Evolutionary conservation across 2,113 vertebrate species (phyloP), one percentile per base, ranked within the genome.

Genomic region (Alethe castanea): DNA sequence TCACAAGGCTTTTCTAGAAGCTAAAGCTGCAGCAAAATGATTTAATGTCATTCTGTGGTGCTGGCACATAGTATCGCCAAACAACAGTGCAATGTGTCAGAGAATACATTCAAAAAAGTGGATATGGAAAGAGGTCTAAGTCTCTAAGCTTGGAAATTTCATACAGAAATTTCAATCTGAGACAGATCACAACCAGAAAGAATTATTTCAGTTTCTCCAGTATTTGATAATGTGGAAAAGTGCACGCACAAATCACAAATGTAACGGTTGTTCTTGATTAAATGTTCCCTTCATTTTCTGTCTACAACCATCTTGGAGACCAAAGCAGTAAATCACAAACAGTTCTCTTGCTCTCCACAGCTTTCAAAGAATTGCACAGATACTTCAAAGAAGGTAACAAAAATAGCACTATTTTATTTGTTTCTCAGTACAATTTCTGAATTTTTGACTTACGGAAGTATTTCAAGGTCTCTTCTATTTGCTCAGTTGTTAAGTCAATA

Each of bases 391-490:
- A n/a, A 67, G n/a, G 8, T 47, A 73, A 38, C 24, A 83, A 90
- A 93, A 93, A 26, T 0, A 57, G 23, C 28, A 33, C 18, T 40
- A 13, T 54, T 57, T 57, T 25, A 83, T 54, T 81, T 67, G 26
- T 48, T 71, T 33, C 65, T 88, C 23, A 33, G 24, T 5, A 87
- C 5, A 45, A 25, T 31, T 61, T 53, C 36, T 61, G 38, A 72
- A 44, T 35, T 88, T 86, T 61, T 65, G 11, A 99, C 99, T 99
- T 98, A 99, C 99, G 98, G 96, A 99, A 99, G 93, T 99, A 99
- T 92, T 99, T 99, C 97, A 99, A 98, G 59, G 99, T 99, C 98
- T 99, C 99, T 96, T 99, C 99, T 60, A 99, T 99, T 97, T 99
- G 99, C 95, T 99, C 99, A 31, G 98, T 98, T 42, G 99, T 99